Conservation (phyloP, 2,113 vertebrate genomes). For the Turdus rufiventris region DNA sequence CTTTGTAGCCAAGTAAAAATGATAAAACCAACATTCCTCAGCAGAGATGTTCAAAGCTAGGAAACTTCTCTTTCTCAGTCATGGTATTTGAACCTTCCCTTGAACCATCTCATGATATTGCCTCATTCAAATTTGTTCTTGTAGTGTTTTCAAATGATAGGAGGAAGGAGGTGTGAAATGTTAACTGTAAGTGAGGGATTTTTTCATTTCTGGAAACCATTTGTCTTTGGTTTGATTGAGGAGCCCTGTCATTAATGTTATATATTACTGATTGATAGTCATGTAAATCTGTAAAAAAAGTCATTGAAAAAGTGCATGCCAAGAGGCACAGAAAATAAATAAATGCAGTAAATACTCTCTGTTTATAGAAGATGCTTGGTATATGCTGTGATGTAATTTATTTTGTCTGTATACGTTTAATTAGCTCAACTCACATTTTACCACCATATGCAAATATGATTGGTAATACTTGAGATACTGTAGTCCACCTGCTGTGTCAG, state of each 20-base stretch:
- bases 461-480: background rate
- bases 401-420: background rate
- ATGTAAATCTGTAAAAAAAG: background rate
- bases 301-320: background rate
- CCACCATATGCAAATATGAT: background rate
- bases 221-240: background rate
- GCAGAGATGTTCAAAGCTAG: background rate
- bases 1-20: background rate
- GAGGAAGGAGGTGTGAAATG: background rate
- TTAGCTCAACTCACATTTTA: background rate
- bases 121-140: background rate
- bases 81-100: background rate
- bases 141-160: background rate
- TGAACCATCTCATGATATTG: background rate
- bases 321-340: background rate
- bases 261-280: background rate
- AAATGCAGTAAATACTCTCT: background rate
- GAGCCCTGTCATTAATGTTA: background rate
- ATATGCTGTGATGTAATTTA: background rate
- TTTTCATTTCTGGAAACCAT: background rate
- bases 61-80: background rate
- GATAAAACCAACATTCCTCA: background rate
- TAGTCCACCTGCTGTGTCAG: background rate
- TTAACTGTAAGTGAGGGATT: background rate
- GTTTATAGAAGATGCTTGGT: background rate